Evolutionary conservation across 2,888 invertebrate genomes (phyloP), one percentile per base, ranked within the genome.

Genomic region (Hololepta plana): DNA sequence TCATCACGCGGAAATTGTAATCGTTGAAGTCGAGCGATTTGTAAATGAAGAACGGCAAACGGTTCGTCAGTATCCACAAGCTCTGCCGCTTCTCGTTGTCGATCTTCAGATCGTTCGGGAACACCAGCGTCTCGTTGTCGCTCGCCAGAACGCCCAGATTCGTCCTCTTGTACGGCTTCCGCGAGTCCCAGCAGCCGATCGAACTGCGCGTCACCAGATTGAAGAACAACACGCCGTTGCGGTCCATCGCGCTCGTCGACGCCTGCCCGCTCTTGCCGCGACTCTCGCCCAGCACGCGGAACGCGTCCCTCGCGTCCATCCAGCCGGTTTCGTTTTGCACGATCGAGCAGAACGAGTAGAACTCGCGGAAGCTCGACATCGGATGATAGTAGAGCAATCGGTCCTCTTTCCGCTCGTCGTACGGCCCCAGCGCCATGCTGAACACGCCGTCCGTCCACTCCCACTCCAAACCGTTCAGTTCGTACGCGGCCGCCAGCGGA

Each of bases 361-460:
- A 84, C 46, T 84, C 80, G 38, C 74, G 62, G 40, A 70, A 74
- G 45, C 81, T 79, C 1, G 84, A 76, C 71, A 85, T 68, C 0
- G 84, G 69, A 50, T 84, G 80, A 46, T 80, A 84, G 44, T 69
- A 82, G 12, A 84, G 45, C 3, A 68, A 57, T 25, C 75, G 60
- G 24, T 81, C 74, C 11, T 54, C 45, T 9, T 50, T 46, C 27
- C 56, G 43, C 2, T 55, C 46, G 36, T 55, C 44, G 14, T 45
- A 43, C 4, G 72, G 69, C n/a, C 72, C 67, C 22, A 80, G 43
- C 1, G 79, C 68, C 37, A 80, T 51, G 0, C 79, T 79, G 42
- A 82, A 80, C 12, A 82, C 63, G 0, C 82, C 82, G 43, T 82
- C 82, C 4, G 74, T 60, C 82, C 81, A 84, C 42, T 80, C 74